Percentiles rank a stretch among this genome's conserved stretches.
Conservation (phyloP, 92 coral and sea anemone species). For the Scolanthus callimorphus region DNA sequence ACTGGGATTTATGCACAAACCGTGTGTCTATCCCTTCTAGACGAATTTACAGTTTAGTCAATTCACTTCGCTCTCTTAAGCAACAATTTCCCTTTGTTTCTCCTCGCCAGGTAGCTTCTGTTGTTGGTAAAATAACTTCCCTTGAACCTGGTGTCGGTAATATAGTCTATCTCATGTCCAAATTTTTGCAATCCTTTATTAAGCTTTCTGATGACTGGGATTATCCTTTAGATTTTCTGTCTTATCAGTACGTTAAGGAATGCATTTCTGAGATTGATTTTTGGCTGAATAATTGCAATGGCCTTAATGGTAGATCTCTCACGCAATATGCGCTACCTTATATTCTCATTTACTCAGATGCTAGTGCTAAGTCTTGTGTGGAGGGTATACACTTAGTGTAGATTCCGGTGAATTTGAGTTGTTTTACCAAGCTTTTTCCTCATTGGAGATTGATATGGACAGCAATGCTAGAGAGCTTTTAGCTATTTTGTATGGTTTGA, state of each 20-base stretch:
- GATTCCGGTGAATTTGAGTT: slow-evolving; percentile 4
- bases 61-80: neutral
- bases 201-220: slow-evolving; percentile 6
- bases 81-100: slow-evolving; percentile 7
- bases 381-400: slow-evolving; percentile 6
- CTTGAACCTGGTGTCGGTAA: slow-evolving; percentile 17
- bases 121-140: slow-evolving; percentile 29
- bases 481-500: slow-evolving; percentile 2
- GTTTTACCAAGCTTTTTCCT: slow-evolving; percentile 7
- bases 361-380: slow-evolving; percentile 7
- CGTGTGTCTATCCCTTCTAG: slow-evolving; percentile 46
- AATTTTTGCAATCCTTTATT: slow-evolving; percentile 8
- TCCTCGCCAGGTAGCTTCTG: slow-evolving; percentile 18
- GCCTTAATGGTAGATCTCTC: slow-evolving; percentile 4
- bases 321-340: slow-evolving; percentile 3
- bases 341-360: slow-evolving; percentile 6
- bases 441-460: neutral
- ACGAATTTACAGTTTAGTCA: slow-evolving; percentile 39
- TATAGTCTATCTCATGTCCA: slow-evolving; percentile 16
- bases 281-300: slow-evolving; percentile 9
- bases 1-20: slow-evolving; percentile 22
- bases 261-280: slow-evolving; percentile 14
- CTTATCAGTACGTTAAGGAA: neutral
- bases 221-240: slow-evolving; percentile 1
- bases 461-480: slow-evolving; percentile 9